A percentile compares a stretch with the other conserved stretches of the same genome.
These are phyloP conservation scores for Chydorus sphaericus DNA, from an alignment of 2,888 invertebrate species.

Conservation along the genomic window DNA sequence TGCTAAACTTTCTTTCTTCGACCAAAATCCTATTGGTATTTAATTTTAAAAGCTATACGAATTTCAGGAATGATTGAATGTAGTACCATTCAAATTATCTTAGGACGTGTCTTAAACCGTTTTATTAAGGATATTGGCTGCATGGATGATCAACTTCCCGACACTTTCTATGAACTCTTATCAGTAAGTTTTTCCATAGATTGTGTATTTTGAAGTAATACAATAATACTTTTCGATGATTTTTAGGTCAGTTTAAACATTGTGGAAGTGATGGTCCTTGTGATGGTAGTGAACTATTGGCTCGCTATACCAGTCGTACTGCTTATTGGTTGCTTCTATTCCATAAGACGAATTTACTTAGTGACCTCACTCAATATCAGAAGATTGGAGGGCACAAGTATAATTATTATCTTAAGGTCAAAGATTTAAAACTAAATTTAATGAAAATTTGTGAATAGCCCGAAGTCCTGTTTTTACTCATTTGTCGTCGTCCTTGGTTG, in stretches of 20 bases:
- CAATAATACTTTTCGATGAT: neutral
- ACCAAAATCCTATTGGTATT: constrained; percentile 71
- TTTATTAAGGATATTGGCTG: constrained; percentile 74
- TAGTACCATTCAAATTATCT: too few relatives aligned
- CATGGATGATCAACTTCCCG: constrained; percentile 55
- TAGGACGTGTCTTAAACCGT: constrained; percentile 62
- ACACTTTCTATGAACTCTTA: constrained; percentile 40
- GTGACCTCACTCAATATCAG: constrained; percentile 33
- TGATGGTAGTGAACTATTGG: constrained; percentile 30
- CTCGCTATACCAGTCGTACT: constrained; percentile 27
- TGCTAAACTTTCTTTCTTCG: constrained; percentile 51
- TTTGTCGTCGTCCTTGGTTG: constrained; percentile 73
- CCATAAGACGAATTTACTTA: constrained; percentile 32
- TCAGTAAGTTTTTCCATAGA: neutral
- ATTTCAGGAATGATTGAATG: neutral
- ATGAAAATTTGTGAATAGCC: constrained; percentile 35
- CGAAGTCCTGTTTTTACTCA: constrained; percentile 93
- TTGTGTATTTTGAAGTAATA: neutral
- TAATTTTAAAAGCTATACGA: too few relatives aligned
- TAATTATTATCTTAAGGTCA: too few relatives aligned
- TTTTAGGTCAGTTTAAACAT: constrained; percentile 21
- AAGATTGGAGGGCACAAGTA: constrained; percentile 34
- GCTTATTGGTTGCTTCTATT: constrained; percentile 28
- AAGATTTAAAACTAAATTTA: too few relatives aligned
- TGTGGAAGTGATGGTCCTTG: constrained; percentile 33